Evolutionary conservation across 2,113 vertebrate species (phyloP).

Genomic region (Mionectes macconnelli): DNA sequence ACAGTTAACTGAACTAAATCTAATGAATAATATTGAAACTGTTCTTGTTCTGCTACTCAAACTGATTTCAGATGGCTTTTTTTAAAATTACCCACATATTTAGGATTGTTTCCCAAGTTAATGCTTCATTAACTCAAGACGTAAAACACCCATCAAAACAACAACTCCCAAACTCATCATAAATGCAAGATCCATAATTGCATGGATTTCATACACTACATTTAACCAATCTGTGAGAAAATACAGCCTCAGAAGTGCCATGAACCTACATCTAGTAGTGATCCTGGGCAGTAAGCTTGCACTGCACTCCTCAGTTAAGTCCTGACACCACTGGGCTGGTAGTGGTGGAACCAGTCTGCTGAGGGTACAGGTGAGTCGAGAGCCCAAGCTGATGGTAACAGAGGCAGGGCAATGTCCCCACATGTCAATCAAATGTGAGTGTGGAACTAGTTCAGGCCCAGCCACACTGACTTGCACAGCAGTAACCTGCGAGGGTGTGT

Average conservation of each 20-base stretch:
- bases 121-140: neutral
- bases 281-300: neutral
- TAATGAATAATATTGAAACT: neutral
- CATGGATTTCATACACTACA: fast-evolving
- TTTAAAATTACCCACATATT: neutral
- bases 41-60: neutral
- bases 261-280: neutral
- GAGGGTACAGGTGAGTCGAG: neutral
- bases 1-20: neutral
- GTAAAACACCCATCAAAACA: neutral
- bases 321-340: fast-evolving
- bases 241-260: neutral
- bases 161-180: no score
- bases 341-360: neutral
- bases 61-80: neutral
- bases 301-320: neutral
- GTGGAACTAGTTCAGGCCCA: neutral
- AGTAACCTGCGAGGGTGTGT: neutral
- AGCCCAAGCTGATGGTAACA: neutral
- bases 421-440: neutral
- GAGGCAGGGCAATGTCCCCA: no score
- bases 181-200: neutral
- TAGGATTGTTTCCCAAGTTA: neutral
- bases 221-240: neutral
- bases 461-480: no score